These are phyloP conservation scores for Pogonophryne albipinna DNA, from an alignment of 2,797 vertebrate genomes.

Conservation along the genomic window DNA sequence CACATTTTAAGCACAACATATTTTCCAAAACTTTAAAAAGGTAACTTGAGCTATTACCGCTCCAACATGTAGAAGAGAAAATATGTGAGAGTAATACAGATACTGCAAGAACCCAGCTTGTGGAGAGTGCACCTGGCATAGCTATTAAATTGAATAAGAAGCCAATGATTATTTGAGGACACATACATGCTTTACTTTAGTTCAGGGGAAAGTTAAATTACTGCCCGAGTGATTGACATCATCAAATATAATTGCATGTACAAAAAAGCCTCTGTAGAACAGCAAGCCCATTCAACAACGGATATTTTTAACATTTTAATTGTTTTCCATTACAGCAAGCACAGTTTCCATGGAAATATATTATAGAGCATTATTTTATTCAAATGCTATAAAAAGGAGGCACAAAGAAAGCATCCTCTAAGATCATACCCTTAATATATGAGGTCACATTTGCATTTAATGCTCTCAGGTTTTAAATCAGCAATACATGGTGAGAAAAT, in stretches of 20 bases:
- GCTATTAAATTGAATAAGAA: neutral
- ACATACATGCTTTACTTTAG: constrained; percentile 3
- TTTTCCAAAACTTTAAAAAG: constrained; percentile 16
- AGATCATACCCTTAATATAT: constrained; percentile 37
- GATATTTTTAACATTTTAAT: constrained; percentile 17
- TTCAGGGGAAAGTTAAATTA: constrained; percentile 1
- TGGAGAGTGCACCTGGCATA: neutral
- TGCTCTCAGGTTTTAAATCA: constrained; percentile 53
- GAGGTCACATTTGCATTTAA: constrained; percentile 40
- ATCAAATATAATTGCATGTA: constrained; percentile 18
- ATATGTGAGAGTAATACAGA: constrained; percentile 1
- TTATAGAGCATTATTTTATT: constrained; percentile 25
- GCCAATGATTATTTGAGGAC: constrained; percentile 13
- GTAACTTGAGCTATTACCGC: constrained; percentile 16
- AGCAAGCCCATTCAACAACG: neutral
- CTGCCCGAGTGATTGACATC: neutral
- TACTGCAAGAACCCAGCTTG: neutral
- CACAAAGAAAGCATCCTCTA: neutral
- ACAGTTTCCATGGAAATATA: constrained; percentile 63
- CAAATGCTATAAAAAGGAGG: constrained; percentile 2
- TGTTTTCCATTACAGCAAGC: constrained; percentile 25
- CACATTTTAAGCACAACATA: constrained; percentile 28
- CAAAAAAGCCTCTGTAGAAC: constrained; percentile 13
- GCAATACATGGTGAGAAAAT: constrained; percentile 27
- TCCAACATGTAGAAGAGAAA: constrained; percentile 18